Conservation (phyloP, 2,888 invertebrate species). For the Deroplatys truncata region DNA sequence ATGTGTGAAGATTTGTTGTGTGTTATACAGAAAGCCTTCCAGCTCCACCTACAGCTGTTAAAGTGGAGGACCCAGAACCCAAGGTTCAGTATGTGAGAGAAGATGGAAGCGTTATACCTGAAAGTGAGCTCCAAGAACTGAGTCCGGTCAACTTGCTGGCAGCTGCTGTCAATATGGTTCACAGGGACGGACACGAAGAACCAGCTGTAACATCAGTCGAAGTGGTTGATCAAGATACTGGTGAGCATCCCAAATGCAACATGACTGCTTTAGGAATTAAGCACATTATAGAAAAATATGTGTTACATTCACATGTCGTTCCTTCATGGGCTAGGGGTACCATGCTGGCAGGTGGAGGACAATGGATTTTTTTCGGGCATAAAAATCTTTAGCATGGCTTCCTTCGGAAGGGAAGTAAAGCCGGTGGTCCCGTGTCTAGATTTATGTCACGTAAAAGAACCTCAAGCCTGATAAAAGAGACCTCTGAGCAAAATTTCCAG, state of each 20-base stretch:
- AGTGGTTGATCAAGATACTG: background rate
- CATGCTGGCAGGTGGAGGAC: too few species aligned
- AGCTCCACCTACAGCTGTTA: background rate
- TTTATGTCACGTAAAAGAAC: too few species aligned
- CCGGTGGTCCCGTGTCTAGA: too few species aligned
- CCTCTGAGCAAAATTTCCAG: too few species aligned
- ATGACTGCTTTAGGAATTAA: too few species aligned
- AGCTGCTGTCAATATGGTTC: conserved; percentile 17
- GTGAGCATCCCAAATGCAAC: background rate
- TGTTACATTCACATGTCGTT: too few species aligned
- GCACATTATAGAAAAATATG: too few species aligned
- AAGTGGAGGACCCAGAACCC: background rate
- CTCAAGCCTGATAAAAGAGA: too few species aligned
- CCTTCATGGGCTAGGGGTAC: too few species aligned
- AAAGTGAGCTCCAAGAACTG: conserved; percentile 26
- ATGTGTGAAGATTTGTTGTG: background rate
- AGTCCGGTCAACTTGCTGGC: conserved; percentile 26
- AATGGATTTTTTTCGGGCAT: too few species aligned
- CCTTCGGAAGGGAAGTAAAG: too few species aligned
- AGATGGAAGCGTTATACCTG: conserved; percentile 27
- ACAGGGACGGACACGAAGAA: background rate
- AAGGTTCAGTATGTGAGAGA: conserved; percentile 28
- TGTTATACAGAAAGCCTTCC: background rate
- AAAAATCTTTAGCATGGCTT: too few species aligned
- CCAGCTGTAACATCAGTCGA: background rate